Evolutionary conservation across 2,797 vertebrate species (phyloP), one percentile per base, ranked within the genome.

Genomic region (Semaprochilodus insignis): DNA sequence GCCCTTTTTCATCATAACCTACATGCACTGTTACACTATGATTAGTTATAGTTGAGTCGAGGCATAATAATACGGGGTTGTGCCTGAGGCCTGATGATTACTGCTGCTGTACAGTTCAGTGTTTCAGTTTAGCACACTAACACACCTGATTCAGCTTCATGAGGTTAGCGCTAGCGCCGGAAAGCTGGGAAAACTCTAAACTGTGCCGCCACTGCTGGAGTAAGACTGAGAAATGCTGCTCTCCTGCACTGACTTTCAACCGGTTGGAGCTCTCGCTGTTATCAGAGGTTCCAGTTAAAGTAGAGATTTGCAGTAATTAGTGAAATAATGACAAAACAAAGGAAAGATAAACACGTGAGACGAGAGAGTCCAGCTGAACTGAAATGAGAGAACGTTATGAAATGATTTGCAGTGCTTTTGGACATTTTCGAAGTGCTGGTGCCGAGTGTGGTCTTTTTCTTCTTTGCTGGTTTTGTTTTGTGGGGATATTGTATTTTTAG

Each of bases 211-310:
- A 16, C 60, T 63, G 23, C 11, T 63, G 25, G 60, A 63, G 60
- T 1, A 15, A 15, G 11, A 27, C 13, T 63, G 60, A 25, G 60
- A 5, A 63, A 31, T 25, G 60, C 60, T 63, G 60, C 69, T 79
- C 52, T 76, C 77, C 63, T 82, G 84, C 86, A 87, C 86, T 85
- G 86, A 87, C 36, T 66, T 44, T 75, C 70, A 15, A 54, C 23
- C 54, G 51, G 25, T 62, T 62, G 36, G 48, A 44, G 75, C 71
- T 72, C 44, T 25, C 40, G 19, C n/a, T 62, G 77, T 51, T 2
- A 6, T 1, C 11, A 25, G 40, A 40, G 44, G 44, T 51, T 71
- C 25, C 40, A 7, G 1, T 15, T 51, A 71, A 23, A 23, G 25
- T 34, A 21, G 54, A 57, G 54, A 21, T 57, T 57, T 57, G 54